Conservation (phyloP, 2,113 vertebrate species). For the Sphaerodactylus townsendi region DNA sequence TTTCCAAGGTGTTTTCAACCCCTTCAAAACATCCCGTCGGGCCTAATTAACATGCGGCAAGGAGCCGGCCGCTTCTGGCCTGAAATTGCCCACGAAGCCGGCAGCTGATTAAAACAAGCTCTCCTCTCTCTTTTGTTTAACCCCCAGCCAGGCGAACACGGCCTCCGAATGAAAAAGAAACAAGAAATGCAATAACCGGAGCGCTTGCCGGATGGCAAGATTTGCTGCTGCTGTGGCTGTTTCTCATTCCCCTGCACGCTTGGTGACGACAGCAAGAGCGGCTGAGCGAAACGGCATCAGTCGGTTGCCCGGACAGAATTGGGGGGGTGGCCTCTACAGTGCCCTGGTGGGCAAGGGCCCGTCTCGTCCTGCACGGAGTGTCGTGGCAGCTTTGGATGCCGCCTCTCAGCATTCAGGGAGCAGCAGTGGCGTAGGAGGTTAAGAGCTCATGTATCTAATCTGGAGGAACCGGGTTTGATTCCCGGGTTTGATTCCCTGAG, state of each 20-base stretch:
- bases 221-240: not conserved
- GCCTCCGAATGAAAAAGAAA: not conserved
- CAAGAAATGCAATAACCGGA: not conserved
- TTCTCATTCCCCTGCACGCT: not conserved
- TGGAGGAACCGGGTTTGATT: too few relatives aligned
- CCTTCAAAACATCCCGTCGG: not conserved
- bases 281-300: not conserved
- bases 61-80: rapidly evolving
- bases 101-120: not conserved
- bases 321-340: not conserved
- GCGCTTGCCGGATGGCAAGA: not conserved
- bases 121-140: too few relatives aligned
- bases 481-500: too few relatives aligned
- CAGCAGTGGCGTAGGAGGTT: too few relatives aligned
- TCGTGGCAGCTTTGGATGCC: too few relatives aligned
- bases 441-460: too few relatives aligned
- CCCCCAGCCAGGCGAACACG: not conserved
- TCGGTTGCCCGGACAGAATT: not conserved
- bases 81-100: not conserved
- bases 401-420: too few relatives aligned
- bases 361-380: too few relatives aligned
- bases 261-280: not conserved
- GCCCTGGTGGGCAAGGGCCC: too few relatives aligned
- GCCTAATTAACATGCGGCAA: not conserved
- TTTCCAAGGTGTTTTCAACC: not conserved